A percentile compares a stretch with the other conserved stretches of the same genome.
These are phyloP conservation scores for Styela clava DNA, from an alignment of 23 tunicate species.

Conservation along the genomic window DNA sequence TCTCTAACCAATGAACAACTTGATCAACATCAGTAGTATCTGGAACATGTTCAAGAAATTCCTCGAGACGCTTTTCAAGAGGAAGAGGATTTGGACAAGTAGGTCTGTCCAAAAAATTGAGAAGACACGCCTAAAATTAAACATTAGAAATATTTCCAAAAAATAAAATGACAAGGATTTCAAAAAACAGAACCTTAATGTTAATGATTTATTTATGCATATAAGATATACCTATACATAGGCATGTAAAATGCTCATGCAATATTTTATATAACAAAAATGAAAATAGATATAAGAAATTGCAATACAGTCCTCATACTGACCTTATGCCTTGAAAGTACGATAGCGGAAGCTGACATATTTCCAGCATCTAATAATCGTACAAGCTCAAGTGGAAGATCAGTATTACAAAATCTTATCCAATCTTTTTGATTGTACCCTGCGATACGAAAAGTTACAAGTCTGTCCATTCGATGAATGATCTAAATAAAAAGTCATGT, in stretches of 20 bases:
- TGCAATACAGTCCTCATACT: too few relatives aligned
- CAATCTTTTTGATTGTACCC: slow-evolving; percentile 31
- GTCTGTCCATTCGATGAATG: slow-evolving; percentile 44
- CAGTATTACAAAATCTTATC: slow-evolving; percentile 37
- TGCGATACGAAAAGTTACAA: slow-evolving; percentile 63
- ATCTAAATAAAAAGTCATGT: slow-evolving; percentile 32
- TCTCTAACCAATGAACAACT: slow-evolving; percentile 7
- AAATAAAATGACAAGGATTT: too few relatives aligned
- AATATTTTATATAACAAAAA: too few relatives aligned
- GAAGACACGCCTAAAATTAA: slow-evolving; percentile 16
- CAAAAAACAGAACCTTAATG: too few relatives aligned
- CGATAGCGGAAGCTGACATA: slow-evolving; percentile 44
- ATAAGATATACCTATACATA: too few relatives aligned
- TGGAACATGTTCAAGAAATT: slow-evolving; percentile 7
- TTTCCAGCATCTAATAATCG: slow-evolving; percentile 36
- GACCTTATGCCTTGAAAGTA: slow-evolving; percentile 68
- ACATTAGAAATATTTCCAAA: too few relatives aligned
- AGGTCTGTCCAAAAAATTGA: not conserved
- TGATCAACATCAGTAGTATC: not conserved
- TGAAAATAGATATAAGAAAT: too few relatives aligned
- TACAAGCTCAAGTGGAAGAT: slow-evolving; percentile 38
- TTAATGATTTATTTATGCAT: too few relatives aligned
- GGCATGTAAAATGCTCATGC: too few relatives aligned
- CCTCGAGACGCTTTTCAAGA: slow-evolving; percentile 4
- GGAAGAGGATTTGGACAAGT: not conserved